Conservation (phyloP, 1,140 invertebrate species). For the Dendrolimus punctatus region DNA sequence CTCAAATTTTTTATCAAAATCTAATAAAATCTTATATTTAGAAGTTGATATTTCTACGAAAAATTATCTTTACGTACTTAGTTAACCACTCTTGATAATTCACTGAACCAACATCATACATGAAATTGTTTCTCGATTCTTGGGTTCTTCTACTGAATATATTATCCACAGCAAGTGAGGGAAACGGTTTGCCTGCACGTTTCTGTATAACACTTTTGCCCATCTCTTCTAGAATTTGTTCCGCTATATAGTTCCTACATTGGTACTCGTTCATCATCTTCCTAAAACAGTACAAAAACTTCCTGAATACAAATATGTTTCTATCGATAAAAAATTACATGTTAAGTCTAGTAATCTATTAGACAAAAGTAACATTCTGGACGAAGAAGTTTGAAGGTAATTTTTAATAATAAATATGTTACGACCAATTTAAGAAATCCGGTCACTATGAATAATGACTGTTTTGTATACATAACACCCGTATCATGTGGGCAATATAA, state of each 20-base stretch:
- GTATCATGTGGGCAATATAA: too few species aligned
- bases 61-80: constrained; percentile 64
- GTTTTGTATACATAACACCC: too few species aligned
- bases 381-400: too few species aligned
- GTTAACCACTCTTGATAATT: constrained; percentile 80
- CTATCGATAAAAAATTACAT: too few species aligned
- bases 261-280: constrained; percentile 83
- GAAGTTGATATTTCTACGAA: constrained; percentile 2
- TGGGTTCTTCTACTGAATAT: constrained; percentile 22
- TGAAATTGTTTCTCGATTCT: constrained; percentile 56
- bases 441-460: too few species aligned
- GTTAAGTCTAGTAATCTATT: too few species aligned
- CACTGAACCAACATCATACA: constrained; percentile 77
- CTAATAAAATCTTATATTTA: too few species aligned
- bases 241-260: constrained; percentile 79
- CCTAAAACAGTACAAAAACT: constrained; percentile 46
- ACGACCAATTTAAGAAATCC: too few species aligned
- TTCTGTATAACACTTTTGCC: constrained; percentile 58
- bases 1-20: too few species aligned
- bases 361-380: too few species aligned
- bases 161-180: constrained; percentile 1
- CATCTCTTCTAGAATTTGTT: constrained; percentile 78
- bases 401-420: too few species aligned
- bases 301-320: neutral
- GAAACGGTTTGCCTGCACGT: constrained; percentile 38